Conservation (phyloP, 2,888 invertebrate genomes). For the Hedychridium roseum region DNA sequence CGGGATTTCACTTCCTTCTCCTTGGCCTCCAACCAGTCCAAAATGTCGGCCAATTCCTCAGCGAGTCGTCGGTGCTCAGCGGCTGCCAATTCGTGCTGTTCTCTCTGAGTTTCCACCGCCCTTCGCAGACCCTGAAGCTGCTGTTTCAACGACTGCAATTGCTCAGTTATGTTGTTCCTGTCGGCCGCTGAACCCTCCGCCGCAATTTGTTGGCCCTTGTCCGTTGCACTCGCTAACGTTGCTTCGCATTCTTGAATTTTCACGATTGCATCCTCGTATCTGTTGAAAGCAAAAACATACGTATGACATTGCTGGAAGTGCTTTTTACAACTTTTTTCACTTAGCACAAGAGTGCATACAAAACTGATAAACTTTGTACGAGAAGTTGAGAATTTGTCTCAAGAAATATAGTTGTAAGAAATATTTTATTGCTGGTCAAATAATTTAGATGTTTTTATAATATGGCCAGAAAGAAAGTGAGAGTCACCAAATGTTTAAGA, state of each 20-base stretch:
- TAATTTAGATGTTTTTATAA: too few species aligned
- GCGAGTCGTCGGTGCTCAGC: slow-evolving; percentile 88
- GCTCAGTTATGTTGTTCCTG: slow-evolving; percentile 86
- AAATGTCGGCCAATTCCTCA: slow-evolving; percentile 81
- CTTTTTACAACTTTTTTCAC: too few species aligned
- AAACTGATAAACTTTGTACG: too few species aligned
- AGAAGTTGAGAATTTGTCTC: too few species aligned
- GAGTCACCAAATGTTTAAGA: too few species aligned
- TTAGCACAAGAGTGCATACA: too few species aligned
- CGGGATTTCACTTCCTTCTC: slow-evolving; percentile 84
- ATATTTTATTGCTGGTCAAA: too few species aligned
- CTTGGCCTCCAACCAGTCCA: slow-evolving; percentile 84
- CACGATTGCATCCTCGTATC: slow-evolving; percentile 82
- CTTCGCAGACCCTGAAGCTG: slow-evolving; percentile 81
- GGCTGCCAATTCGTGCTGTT: slow-evolving; percentile 86
- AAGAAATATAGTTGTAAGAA: too few species aligned
- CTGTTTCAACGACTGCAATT: slow-evolving; percentile 86
- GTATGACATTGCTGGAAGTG: too few species aligned
- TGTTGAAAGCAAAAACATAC: too few species aligned
- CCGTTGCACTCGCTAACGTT: slow-evolving; percentile 83
- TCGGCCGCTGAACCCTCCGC: slow-evolving; percentile 89
- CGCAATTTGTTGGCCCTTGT: slow-evolving; percentile 93
- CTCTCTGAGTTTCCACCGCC: slow-evolving; percentile 84
- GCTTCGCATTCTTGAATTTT: slow-evolving; percentile 93
- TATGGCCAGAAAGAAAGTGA: too few species aligned